Conservation (phyloP, 1,140 invertebrate genomes). For the Gonatopus flavifemur region DNA sequence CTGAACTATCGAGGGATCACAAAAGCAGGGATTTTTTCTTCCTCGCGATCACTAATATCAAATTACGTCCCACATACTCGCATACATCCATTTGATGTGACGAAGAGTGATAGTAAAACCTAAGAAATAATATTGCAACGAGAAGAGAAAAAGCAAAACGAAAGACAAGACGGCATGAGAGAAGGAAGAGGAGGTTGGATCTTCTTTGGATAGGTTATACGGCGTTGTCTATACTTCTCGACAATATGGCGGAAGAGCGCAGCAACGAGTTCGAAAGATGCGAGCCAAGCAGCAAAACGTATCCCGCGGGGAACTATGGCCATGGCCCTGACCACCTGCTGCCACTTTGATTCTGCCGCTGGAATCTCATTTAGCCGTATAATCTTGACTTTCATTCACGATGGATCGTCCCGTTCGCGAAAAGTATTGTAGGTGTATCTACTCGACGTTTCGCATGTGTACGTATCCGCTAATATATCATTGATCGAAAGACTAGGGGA, state of each 20-base stretch:
- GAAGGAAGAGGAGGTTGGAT: too few species aligned
- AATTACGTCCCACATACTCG: too few species aligned
- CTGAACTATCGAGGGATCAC: too few species aligned
- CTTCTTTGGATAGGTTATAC: too few species aligned
- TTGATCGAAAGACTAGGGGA: constrained; percentile 20
- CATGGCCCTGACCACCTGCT: constrained; percentile 53
- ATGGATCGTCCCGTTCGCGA: constrained; percentile 35
- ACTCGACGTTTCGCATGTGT: constrained; percentile 21
- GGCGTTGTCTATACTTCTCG: constrained; percentile 3
- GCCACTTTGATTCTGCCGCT: constrained; percentile 57
- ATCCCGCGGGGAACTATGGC: constrained; percentile 26
- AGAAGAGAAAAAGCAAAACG: too few species aligned
- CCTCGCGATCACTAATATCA: too few species aligned
- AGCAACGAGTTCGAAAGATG: constrained; percentile 13
- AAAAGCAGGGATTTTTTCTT: too few species aligned
- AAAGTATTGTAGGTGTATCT: constrained; percentile 33
- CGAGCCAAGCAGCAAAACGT: constrained; percentile 14
- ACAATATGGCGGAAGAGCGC: constrained; percentile 12
- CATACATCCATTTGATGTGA: too few species aligned
- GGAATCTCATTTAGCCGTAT: constrained; percentile 53
- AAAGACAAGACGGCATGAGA: too few species aligned
- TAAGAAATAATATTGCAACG: too few species aligned
- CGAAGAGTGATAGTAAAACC: too few species aligned
- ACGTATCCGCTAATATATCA: constrained; percentile 31
- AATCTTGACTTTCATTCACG: constrained; percentile 51